phyloP scores from a whole-genome alignment of 2,888 invertebrate genomes.

The Dicycla oo region DNA sequence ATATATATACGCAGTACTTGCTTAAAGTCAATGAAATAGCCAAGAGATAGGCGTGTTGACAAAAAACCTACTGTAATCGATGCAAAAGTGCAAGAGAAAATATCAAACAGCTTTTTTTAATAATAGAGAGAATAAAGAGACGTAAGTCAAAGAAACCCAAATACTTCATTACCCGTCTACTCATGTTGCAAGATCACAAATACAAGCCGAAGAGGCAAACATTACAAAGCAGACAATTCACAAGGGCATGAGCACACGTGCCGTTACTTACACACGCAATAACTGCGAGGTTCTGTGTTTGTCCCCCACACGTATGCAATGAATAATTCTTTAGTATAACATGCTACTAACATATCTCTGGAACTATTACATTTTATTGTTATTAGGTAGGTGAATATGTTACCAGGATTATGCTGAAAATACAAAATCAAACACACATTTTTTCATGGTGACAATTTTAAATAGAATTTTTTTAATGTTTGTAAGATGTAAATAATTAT shows the following conservation, averaged over 20 bases:
- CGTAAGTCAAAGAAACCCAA: not conserved
- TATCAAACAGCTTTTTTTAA: not conserved
- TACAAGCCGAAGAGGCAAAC: conserved; percentile 30
- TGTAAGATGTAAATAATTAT: no score
- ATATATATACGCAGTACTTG: not conserved
- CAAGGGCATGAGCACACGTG: conserved; percentile 48
- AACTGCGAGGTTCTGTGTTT: conserved; percentile 39
- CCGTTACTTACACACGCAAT: conserved; percentile 40
- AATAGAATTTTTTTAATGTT: not conserved
- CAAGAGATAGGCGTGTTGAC: not conserved
- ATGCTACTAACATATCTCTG: conserved; percentile 34
- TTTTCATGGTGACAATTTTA: not conserved
- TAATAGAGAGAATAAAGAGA: no score
- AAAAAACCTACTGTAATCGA: not conserved
- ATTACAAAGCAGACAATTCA: conserved; percentile 38
- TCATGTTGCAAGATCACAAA: conserved; percentile 15
- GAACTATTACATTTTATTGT: conserved; percentile 53
- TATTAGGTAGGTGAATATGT: conserved; percentile 42
- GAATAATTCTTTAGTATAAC: conserved; percentile 57
- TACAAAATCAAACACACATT: not conserved
- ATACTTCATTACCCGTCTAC: not conserved
- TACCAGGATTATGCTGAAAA: not conserved
- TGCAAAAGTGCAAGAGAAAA: no score
- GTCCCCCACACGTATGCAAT: conserved; percentile 48
- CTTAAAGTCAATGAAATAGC: not conserved